Conservation (phyloP, 2,888 invertebrate species). For the Lamproptera curius region DNA sequence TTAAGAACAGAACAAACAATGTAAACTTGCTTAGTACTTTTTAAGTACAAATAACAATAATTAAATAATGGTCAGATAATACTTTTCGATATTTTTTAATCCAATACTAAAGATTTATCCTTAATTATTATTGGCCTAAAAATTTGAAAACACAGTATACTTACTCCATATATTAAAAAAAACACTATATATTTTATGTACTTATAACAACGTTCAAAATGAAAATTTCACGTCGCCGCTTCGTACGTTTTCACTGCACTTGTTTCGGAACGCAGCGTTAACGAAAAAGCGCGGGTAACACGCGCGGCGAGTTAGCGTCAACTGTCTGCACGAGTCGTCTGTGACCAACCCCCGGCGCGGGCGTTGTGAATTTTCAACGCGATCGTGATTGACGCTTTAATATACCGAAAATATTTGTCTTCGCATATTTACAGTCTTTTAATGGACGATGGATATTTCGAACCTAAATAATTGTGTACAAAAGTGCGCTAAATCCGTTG, state of each 20-base stretch:
- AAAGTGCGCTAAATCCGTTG: neutral
- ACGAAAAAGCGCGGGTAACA: slow-evolving; percentile 29
- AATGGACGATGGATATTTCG: neutral
- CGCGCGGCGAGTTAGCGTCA: slow-evolving; percentile 43
- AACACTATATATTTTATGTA: neutral
- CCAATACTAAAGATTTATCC: neutral
- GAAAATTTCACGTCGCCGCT: neutral
- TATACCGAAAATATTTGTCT: slow-evolving; percentile 1
- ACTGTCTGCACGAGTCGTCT: slow-evolving; percentile 22
- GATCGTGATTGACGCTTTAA: slow-evolving; percentile 6
- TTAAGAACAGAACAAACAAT: neutral
- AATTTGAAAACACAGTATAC: neutral
- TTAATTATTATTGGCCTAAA: neutral
- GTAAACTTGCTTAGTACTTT: neutral
- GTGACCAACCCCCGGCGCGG: slow-evolving; percentile 14
- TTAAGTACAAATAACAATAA: neutral
- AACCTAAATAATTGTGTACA: neutral
- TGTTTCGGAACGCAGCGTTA: slow-evolving; percentile 14
- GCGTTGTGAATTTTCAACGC: neutral
- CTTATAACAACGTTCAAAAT: slow-evolving; percentile 1
- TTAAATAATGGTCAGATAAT: neutral
- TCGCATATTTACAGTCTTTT: slow-evolving; percentile 1
- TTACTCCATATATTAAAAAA: neutral
- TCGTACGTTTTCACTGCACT: slow-evolving; percentile 18
- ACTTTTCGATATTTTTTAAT: neutral